phyloP scores from a whole-genome alignment of 1,140 invertebrate species.

The Contarinia nasturtii region DNA sequence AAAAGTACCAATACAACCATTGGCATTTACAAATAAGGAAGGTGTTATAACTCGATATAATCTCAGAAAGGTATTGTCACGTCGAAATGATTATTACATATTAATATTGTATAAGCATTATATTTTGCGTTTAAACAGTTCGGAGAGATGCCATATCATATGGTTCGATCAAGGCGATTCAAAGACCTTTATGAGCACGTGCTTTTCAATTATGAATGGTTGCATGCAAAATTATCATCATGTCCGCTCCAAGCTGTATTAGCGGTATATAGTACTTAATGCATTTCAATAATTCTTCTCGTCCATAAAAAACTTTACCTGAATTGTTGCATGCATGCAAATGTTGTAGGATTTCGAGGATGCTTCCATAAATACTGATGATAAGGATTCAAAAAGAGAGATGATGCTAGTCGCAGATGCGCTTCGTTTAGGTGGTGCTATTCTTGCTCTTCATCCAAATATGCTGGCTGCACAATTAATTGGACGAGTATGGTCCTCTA shows the following conservation, averaged over 20 bases:
- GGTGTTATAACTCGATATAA: constrained; percentile 73
- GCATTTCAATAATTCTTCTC: constrained; percentile 65
- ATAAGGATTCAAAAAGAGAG: constrained; percentile 72
- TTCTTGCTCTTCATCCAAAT: constrained; percentile 75
- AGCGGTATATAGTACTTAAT: constrained; percentile 73
- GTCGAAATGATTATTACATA: no score
- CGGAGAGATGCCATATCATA: constrained; percentile 87
- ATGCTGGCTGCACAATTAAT: constrained; percentile 92
- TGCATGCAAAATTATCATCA: constrained; percentile 87
- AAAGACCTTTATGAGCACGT: constrained; percentile 86
- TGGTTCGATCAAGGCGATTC: constrained; percentile 75
- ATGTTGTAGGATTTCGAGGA: constrained; percentile 98
- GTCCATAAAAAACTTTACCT: constrained; percentile 88
- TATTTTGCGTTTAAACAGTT: no score
- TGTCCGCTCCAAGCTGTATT: constrained; percentile 88
- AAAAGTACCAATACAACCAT: constrained; percentile 86
- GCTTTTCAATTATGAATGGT: constrained; percentile 94
- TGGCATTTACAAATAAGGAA: constrained; percentile 80
- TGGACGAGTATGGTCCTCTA: constrained; percentile 49
- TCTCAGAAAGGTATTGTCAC: constrained; percentile 69
- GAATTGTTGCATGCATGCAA: constrained; percentile 91
- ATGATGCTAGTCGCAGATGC: constrained; percentile 89
- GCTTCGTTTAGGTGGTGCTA: constrained; percentile 74
- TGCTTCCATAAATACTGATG: constrained; percentile 63
- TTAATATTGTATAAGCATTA: no score